These are phyloP conservation scores for Callosobruchus maculatus DNA, from an alignment of 2,888 invertebrate genomes.

Conservation along the genomic window DNA sequence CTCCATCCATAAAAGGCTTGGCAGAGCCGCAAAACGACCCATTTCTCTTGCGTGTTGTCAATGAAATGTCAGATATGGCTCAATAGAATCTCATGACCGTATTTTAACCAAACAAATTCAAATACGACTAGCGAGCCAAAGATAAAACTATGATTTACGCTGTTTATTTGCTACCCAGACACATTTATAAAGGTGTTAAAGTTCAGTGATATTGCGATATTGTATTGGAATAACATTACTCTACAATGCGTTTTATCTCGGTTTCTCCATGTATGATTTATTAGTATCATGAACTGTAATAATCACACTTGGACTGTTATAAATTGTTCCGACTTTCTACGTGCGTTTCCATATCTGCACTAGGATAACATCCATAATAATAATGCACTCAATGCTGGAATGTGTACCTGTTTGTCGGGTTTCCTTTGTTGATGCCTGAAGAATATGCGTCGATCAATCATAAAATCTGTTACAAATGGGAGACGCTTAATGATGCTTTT, in stretches of 20 bases:
- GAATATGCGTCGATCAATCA: background rate
- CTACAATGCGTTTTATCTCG: background rate
- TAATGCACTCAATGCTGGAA: background rate
- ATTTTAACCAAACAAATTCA: background rate
- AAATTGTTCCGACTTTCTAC: background rate
- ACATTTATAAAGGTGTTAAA: conserved; percentile 8
- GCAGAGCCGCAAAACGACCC: background rate
- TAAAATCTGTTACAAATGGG: background rate
- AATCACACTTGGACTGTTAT: background rate
- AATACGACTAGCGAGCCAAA: background rate
- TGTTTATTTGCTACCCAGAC: conserved; percentile 4
- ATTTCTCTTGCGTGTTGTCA: background rate
- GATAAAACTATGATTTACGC: conserved; percentile 8
- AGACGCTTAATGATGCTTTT: background rate
- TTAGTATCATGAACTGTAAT: background rate
- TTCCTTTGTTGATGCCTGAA: background rate
- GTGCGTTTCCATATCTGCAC: background rate
- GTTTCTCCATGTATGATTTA: background rate
- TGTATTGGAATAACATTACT: background rate
- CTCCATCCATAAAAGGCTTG: background rate
- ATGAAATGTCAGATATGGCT: background rate
- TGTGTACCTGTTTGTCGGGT: background rate
- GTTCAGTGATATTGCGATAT: conserved; percentile 11
- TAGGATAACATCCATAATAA: background rate
- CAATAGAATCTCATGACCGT: background rate